Conservation (phyloP, 23 tunicate genomes). For the Oikopleura dioica region DNA sequence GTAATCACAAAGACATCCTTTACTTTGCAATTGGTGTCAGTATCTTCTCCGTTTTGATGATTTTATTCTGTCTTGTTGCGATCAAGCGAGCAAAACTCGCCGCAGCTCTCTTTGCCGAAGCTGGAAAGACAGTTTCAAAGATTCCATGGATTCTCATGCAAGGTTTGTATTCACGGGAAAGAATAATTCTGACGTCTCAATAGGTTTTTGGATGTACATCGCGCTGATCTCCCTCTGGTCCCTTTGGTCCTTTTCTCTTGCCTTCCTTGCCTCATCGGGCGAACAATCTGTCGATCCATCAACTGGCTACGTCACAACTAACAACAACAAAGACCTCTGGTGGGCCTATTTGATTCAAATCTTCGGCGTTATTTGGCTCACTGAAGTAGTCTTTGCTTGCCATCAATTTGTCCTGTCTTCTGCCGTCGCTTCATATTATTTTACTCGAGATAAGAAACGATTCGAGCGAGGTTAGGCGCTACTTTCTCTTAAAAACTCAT, state of each 20-base stretch:
- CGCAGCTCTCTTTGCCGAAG: conserved; percentile 12
- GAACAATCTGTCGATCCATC: not conserved
- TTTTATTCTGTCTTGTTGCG: not conserved
- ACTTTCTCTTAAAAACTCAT: too few relatives aligned
- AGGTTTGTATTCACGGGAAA: not conserved
- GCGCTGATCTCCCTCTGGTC: not conserved
- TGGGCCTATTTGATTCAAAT: conserved; percentile 3
- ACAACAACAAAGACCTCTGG: not conserved
- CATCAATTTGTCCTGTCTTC: not conserved
- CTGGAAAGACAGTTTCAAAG: not conserved
- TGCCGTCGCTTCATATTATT: not conserved
- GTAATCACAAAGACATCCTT: not conserved
- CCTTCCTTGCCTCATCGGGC: not conserved
- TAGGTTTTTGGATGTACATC: conserved; percentile 8
- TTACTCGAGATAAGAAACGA: not conserved
- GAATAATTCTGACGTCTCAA: too few relatives aligned
- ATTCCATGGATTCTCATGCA: not conserved
- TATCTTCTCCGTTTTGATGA: not conserved
- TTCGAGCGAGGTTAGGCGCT: not conserved
- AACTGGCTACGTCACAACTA: not conserved
- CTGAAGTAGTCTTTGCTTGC: conserved; percentile 4
- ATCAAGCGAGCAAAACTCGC: not conserved
- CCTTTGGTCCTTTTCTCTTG: not conserved
- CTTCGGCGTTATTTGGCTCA: conserved; percentile 6
- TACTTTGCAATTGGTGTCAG: conserved; percentile 7